Evolutionary conservation across 2,113 vertebrate genomes (phyloP), one percentile per base, ranked within the genome.

Genomic region (Ophiodon elongatus): DNA sequence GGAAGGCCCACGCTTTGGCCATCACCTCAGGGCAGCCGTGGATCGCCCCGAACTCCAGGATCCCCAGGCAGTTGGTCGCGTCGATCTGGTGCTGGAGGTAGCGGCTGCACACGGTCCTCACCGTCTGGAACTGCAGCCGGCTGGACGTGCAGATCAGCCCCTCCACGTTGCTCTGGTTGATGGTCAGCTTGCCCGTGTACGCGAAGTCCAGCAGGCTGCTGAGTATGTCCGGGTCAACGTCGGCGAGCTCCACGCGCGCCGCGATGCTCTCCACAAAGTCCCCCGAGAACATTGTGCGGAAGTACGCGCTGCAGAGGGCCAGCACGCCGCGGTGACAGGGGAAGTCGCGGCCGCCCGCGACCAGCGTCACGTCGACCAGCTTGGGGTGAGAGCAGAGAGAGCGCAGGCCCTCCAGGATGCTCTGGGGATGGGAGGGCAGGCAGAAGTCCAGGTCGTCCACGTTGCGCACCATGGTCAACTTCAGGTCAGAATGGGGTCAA

Each of bases 1-100:
- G 95, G 92, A 98, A 99, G 84, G 95, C 96, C 96, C 96, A 96
- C 0, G 98, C 98, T 91, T 99, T 99, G 82, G 97, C 97, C 2
- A 97, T 96, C 56, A 99, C 97, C 54, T 99, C 98, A 0, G 95
- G 95, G 79, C 97, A 97, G 68, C 98, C 98, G 1, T 99, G 96
- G 70, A 95, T 96, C 88, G 98, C 98, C 1, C 96, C 98, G 2
- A 99, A 99, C 92, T 99, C 97, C 3, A 97, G 96, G 92, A 99
- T 99, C 69, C 98, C 98, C 89, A 99, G 90, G 85, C 98, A 99
- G 94, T 99, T 99, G 81, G 96, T 95, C 31, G 95, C 96, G 0
- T 98, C 96, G 13, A 99, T 97, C 95, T 99, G 98, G 90, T 99
- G 97, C 93, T 98, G 97, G 17, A 99, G 96, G 93, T 99, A 99